Percentiles rank a stretch among this genome's conserved stretches.
Evolutionary conservation across 2,113 vertebrate genomes (phyloP).

Genomic region (Lucifuga dentata): DNA sequence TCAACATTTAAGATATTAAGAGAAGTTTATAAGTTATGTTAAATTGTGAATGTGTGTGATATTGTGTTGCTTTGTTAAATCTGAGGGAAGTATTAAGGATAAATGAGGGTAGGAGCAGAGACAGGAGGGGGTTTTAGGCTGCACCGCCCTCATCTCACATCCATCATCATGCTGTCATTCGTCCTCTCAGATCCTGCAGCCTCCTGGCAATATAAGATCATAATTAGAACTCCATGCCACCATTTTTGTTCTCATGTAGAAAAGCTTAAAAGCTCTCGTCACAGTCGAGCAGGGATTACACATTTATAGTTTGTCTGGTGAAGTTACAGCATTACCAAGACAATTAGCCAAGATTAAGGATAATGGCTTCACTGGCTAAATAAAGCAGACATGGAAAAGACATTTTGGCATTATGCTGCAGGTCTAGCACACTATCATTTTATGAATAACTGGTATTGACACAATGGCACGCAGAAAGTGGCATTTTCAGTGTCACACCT

Average conservation of each 20-base stretch:
- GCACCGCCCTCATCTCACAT: constrained; percentile 33
- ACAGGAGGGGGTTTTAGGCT: constrained; percentile 1
- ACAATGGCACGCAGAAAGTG: constrained; percentile 13
- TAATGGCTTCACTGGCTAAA: constrained; percentile 30
- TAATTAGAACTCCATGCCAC: constrained; percentile 29
- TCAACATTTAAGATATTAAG: not conserved
- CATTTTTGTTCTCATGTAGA: constrained; percentile 9
- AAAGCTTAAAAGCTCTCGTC: not conserved
- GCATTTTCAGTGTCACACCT: constrained; percentile 41
- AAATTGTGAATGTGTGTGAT: constrained; percentile 1
- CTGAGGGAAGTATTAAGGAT: not conserved
- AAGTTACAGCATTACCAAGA: constrained; percentile 37
- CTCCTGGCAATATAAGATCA: constrained; percentile 9
- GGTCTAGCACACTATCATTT: constrained; percentile 29
- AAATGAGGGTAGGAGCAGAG: not conserved
- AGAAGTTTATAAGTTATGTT: not conserved
- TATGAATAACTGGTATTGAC: constrained; percentile 49
- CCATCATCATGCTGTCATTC: constrained; percentile 58
- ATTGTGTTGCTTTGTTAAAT: not conserved
- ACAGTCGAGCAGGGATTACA: constrained; percentile 32
- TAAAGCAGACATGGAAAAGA: not conserved
- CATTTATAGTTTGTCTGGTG: not conserved
- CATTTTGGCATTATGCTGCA: constrained; percentile 23
- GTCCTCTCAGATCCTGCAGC: constrained; percentile 37
- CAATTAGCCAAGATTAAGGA: constrained; percentile 27